phyloP scores from a whole-genome alignment of 2,888 invertebrate genomes.

The Microctonus aethiopoides region DNA sequence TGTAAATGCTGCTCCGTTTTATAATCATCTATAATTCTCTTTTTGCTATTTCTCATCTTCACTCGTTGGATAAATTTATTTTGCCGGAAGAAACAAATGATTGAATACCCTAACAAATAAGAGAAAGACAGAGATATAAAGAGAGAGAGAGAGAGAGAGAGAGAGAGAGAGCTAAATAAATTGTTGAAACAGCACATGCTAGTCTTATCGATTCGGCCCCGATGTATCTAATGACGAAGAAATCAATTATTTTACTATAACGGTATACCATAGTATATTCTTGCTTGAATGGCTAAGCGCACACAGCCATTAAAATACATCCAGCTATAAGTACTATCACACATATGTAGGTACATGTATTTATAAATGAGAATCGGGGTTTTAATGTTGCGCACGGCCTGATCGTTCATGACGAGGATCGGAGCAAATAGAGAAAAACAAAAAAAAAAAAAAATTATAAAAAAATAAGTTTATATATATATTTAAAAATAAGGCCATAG shows the following conservation, averaged over 20 bases:
- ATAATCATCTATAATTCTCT: background rate
- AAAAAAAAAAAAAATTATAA: background rate
- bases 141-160: background rate
- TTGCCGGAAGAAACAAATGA: background rate
- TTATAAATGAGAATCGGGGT: conserved; percentile 32
- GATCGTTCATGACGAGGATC: conserved; percentile 28
- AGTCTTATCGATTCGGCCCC: conserved; percentile 30
- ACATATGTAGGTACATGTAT: background rate
- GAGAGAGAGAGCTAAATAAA: conserved; percentile 9
- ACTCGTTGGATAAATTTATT: background rate
- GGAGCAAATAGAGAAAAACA: conserved; percentile 2
- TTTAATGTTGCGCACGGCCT: background rate
- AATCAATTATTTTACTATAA: conserved; percentile 37
- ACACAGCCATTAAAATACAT: too few species aligned
- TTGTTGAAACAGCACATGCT: conserved; percentile 15
- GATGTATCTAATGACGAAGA: conserved; percentile 35
- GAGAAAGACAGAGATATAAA: background rate
- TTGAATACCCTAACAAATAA: background rate
- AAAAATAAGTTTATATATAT: background rate
- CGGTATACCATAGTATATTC: conserved; percentile 17
- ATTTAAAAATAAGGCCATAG: background rate
- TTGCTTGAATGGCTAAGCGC: background rate
- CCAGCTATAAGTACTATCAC: too few species aligned
- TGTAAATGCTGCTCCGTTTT: background rate
- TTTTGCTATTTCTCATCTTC: background rate